These are phyloP conservation scores for Sebastes jordani DNA, from an alignment of 2,797 vertebrate species.

Conservation along the genomic window DNA sequence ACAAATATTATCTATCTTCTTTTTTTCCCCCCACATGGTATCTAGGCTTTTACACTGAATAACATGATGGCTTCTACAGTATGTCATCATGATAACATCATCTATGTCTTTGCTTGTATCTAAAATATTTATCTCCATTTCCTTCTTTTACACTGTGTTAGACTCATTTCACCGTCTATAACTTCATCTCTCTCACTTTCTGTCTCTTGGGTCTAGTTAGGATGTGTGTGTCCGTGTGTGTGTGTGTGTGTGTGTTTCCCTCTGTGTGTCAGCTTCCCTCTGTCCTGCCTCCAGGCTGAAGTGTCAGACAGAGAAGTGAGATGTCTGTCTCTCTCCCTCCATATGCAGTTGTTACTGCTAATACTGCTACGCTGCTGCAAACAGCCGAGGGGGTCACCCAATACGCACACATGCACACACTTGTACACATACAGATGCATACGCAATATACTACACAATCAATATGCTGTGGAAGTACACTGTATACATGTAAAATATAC, in stretches of 20 bases:
- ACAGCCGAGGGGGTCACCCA: not conserved
- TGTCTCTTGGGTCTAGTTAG: conserved; percentile 53
- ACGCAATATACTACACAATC: not conserved
- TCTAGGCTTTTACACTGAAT: not conserved
- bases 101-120: conserved; percentile 9
- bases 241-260: not conserved
- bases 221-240: conserved; percentile 1
- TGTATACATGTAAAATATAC: not conserved
- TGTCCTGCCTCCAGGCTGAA: conserved; percentile 61
- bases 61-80: not conserved
- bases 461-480: not conserved
- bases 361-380: conserved; percentile 33
- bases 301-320: conserved; percentile 61
- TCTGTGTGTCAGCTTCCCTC: conserved; percentile 23
- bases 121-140: conserved; percentile 38
- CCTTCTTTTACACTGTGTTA: conserved; percentile 19
- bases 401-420: not conserved
- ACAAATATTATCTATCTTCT: too few relatives aligned
- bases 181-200: conserved; percentile 44
- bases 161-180: conserved; percentile 31
- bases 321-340: conserved; percentile 49
- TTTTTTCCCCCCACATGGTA: too few relatives aligned
- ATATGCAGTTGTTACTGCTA: conserved; percentile 33
- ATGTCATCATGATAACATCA: not conserved
- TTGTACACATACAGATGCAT: not conserved